Conservation (phyloP, 1,140 invertebrate genomes). For the Drosophila orosa region DNA sequence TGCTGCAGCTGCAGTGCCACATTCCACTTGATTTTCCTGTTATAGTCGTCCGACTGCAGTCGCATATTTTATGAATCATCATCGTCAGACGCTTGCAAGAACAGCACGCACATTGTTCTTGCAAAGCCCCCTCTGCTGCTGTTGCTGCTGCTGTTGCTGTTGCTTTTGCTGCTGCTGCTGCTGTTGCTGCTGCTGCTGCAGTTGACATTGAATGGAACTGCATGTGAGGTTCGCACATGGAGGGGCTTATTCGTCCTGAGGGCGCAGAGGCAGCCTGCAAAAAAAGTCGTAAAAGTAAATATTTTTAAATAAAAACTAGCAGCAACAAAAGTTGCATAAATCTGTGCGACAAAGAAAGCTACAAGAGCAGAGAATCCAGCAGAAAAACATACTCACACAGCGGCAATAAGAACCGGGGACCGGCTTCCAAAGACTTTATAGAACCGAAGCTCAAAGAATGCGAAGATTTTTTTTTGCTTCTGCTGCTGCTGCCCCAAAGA, state of each 20-base stretch:
- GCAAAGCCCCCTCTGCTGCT: conserved; percentile 16
- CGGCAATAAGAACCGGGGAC: conserved; percentile 44
- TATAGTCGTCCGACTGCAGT: conserved; percentile 57
- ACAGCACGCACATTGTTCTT: conserved; percentile 72
- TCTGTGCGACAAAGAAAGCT: conserved; percentile 71
- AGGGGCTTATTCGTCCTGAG: neutral
- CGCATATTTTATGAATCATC: conserved; percentile 80
- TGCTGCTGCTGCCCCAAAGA: conserved; percentile 57
- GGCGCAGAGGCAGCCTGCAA: conserved; percentile 11
- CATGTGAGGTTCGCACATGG: conserved; percentile 5
- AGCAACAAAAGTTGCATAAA: conserved; percentile 72
- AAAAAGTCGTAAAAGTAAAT: conserved; percentile 57
- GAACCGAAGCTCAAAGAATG: conserved; percentile 56
- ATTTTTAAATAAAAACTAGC: conserved; percentile 60
- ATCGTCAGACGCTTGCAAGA: conserved; percentile 34
- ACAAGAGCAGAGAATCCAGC: conserved; percentile 31
- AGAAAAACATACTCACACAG: conserved; percentile 28
- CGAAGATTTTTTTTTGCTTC: conserved; percentile 60
- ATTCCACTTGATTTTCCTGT: conserved; percentile 82
- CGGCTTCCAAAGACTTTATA: conserved; percentile 54
- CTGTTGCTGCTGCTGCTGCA: conserved; percentile 38
- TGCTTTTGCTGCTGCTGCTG: conserved; percentile 26
- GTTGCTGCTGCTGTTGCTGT: conserved; percentile 29
- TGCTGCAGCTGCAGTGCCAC: conserved; percentile 67
- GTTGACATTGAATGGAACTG: conserved; percentile 63